Evolutionary conservation across 1,140 invertebrate genomes (phyloP).

Genomic region (Heliothis virescens): DNA sequence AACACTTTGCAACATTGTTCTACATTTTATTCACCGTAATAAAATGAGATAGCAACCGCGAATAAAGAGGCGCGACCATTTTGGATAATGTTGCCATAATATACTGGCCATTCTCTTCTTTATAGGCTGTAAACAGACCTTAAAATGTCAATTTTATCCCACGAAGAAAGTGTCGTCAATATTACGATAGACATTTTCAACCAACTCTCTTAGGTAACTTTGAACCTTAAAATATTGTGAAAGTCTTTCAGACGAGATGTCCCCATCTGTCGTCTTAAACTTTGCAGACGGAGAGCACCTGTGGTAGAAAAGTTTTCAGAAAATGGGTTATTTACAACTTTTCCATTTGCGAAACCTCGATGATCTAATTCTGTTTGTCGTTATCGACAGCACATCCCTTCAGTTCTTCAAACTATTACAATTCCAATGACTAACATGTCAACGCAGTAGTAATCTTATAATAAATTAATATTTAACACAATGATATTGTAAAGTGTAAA

Average conservation of each 20-base stretch:
- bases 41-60: constrained; percentile 9
- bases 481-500: background rate
- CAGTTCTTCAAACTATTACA: too few species aligned
- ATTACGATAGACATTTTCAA: background rate
- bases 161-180: background rate
- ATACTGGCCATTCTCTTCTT: background rate
- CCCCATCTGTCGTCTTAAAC: constrained; percentile 6
- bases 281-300: background rate
- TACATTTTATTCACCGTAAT: background rate
- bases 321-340: constrained; percentile 4
- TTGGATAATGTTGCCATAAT: background rate
- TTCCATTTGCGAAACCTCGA: too few species aligned
- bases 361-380: too few species aligned
- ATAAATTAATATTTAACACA: too few species aligned
- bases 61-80: background rate
- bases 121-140: constrained; percentile 5
- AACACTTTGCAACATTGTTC: background rate
- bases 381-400: too few species aligned
- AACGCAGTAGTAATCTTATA: too few species aligned
- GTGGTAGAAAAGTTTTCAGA: background rate
- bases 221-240: constrained; percentile 3
- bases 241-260: constrained; percentile 4
- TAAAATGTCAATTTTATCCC: background rate
- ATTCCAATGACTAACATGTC: too few species aligned
- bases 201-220: background rate